A percentile compares a stretch with the other conserved stretches of the same genome.
Evolutionary conservation across 1,140 invertebrate genomes (phyloP).

Genomic region (Zeugodacus cucurbitae): DNA sequence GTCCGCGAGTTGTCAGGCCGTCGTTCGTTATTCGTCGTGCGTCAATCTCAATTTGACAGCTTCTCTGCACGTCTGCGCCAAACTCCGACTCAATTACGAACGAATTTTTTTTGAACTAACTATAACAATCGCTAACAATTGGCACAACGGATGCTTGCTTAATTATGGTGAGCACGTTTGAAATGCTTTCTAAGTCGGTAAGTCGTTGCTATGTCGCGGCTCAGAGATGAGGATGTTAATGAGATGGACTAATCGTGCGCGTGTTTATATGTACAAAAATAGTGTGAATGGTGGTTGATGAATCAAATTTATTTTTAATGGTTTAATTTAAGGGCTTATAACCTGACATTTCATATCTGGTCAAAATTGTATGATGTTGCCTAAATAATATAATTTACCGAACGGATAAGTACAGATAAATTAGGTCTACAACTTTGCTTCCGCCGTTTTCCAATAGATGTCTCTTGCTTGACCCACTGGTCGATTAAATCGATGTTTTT

Average conservation of each 20-base stretch:
- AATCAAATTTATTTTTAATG: too few relatives aligned
- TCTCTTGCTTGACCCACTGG: too few relatives aligned
- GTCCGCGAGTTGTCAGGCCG: conserved; percentile 28
- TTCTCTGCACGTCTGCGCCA: neutral
- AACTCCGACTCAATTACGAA: conserved; percentile 18
- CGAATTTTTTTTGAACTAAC: neutral
- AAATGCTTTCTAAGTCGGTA: neutral
- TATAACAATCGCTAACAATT: neutral
- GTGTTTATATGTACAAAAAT: too few relatives aligned
- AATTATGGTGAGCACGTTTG: neutral
- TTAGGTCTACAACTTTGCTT: too few relatives aligned
- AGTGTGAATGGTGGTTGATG: too few relatives aligned
- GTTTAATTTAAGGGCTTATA: too few relatives aligned
- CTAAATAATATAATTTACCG: too few relatives aligned
- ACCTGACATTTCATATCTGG: too few relatives aligned
- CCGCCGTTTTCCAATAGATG: too few relatives aligned
- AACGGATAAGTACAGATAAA: too few relatives aligned
- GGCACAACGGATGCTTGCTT: neutral
- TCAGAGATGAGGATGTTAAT: neutral
- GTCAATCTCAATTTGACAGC: conserved; percentile 39
- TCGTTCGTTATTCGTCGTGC: conserved; percentile 25
- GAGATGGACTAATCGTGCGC: neutral
- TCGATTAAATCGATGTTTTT: too few relatives aligned
- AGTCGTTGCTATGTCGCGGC: neutral
- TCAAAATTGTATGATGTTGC: too few relatives aligned